phyloP scores from a whole-genome alignment of 2,797 vertebrate genomes.

The Paedocypris micromegethes region DNA sequence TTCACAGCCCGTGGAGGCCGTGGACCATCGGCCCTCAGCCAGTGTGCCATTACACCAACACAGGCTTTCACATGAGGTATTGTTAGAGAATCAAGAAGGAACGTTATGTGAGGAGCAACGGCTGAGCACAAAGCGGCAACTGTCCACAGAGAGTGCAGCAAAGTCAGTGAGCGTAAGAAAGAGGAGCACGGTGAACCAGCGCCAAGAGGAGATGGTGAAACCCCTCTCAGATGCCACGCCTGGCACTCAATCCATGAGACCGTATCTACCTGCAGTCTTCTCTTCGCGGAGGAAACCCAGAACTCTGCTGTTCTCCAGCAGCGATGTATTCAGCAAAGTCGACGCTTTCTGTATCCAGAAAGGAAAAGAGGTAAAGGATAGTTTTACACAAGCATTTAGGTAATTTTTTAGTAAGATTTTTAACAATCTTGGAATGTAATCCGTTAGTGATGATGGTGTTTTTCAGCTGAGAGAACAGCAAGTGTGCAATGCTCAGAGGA shows the following conservation, averaged over 20 bases:
- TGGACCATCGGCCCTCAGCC: constrained; percentile 30
- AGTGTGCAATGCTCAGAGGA: constrained; percentile 58
- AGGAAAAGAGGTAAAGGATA: constrained; percentile 63
- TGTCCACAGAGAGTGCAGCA: constrained; percentile 68
- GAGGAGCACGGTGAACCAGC: constrained; percentile 66
- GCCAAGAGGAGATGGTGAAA: constrained; percentile 51
- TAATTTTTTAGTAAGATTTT: no score
- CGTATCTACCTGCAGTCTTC: constrained; percentile 44
- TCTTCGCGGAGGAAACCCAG: constrained; percentile 50
- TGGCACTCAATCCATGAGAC: constrained; percentile 38
- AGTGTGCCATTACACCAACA: constrained; percentile 27
- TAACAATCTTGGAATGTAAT: not conserved
- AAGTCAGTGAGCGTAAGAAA: constrained; percentile 65
- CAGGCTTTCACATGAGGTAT: constrained; percentile 39
- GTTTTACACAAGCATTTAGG: not conserved
- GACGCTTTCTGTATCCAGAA: constrained; percentile 61
- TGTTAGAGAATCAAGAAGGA: constrained; percentile 56
- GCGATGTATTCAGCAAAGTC: constrained; percentile 62
- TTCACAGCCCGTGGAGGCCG: constrained; percentile 8
- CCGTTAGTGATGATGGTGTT: constrained; percentile 17
- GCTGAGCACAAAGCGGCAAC: constrained; percentile 68
- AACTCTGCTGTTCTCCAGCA: constrained; percentile 64
- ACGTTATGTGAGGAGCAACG: constrained; percentile 64
- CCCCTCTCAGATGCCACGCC: constrained; percentile 22
- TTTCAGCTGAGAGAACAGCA: constrained; percentile 63